Evolutionary conservation across 1,140 invertebrate species (phyloP), one percentile per base, ranked within the genome.

Genomic region (Trichonephila clavipes): DNA sequence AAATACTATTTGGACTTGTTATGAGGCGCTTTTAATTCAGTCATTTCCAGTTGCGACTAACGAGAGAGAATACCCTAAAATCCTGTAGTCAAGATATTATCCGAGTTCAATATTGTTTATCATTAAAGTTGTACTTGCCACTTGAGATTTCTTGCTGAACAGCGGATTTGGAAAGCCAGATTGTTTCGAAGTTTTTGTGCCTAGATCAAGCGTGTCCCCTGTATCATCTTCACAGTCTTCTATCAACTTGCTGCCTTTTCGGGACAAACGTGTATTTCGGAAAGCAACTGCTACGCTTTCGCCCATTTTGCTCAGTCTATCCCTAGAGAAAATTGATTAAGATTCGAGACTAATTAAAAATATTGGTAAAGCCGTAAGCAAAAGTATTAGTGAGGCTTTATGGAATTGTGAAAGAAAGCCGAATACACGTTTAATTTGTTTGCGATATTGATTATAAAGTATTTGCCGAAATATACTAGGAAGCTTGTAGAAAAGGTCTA

Each of bases 231-330:
- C 88, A 2, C 18, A 28, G 72, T 90, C 88, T 34, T 51, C 40
- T 2, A 90, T 81, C 44, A 90, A n/a, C 12, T 59, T 28, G 10
- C 72, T 90, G n/a, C 72, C 59, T 12, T 28, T 77, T n/a, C 66
- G 51, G 24, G 7, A 10, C 44, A 90, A 81, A 2, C 44, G 16
- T 0, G 19, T 19, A 18, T 90, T 90, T 24, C 88, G 28, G 72
- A 90, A 90, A 12, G 21, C 28, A 14, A 90, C 88, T 2, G 88
- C 72, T 3, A 90, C 88, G 24, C 10, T 90, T 34, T 82, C 88
- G 8, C 69, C 72, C 58, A 90, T 34, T 64, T 81, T 77, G 8
- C 12, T 81, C 44, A 90, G 19, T 24, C 81, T 90, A 2, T 61
- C 66, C 24, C 88, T 90, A 44, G 18, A 90, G 12, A 28, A 18